These are phyloP conservation scores for Synergus japonicus DNA, from an alignment of 2,888 invertebrate genomes.

Conservation along the genomic window DNA sequence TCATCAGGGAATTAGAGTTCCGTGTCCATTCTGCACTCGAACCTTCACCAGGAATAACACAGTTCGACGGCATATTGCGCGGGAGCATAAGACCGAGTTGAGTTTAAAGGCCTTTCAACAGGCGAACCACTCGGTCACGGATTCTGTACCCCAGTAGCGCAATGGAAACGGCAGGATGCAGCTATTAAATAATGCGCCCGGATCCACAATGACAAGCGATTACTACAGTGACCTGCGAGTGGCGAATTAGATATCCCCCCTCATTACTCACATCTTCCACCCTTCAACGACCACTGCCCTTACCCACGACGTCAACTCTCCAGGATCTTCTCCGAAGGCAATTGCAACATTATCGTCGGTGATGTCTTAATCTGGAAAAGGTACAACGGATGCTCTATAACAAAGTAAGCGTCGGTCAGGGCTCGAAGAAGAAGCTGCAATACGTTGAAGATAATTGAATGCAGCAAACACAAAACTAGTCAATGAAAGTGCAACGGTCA, in stretches of 20 bases:
- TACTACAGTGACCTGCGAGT: conserved; percentile 67
- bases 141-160: conserved; percentile 70
- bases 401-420: conserved; percentile 13
- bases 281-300: conserved; percentile 50
- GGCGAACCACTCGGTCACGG: conserved; percentile 70
- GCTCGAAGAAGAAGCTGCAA: conserved; percentile 16
- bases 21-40: conserved; percentile 93
- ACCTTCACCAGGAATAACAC: conserved; percentile 96
- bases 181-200: conserved; percentile 48
- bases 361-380: not conserved
- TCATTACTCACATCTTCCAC: conserved; percentile 47
- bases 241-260: conserved; percentile 52
- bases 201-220: conserved; percentile 57
- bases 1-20: conserved; percentile 94
- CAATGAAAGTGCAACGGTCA: conserved; percentile 77
- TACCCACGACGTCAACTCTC: conserved; percentile 24
- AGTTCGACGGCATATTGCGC: conserved; percentile 92
- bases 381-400: not conserved
- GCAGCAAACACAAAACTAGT: conserved; percentile 74
- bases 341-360: not conserved
- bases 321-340: not conserved
- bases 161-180: not conserved
- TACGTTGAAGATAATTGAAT: conserved; percentile 8
- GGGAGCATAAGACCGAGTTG: conserved; percentile 89
- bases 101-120: conserved; percentile 84